Evolutionary conservation across 2,888 invertebrate genomes (phyloP).

Genomic region (Protodeltote pygarga): DNA sequence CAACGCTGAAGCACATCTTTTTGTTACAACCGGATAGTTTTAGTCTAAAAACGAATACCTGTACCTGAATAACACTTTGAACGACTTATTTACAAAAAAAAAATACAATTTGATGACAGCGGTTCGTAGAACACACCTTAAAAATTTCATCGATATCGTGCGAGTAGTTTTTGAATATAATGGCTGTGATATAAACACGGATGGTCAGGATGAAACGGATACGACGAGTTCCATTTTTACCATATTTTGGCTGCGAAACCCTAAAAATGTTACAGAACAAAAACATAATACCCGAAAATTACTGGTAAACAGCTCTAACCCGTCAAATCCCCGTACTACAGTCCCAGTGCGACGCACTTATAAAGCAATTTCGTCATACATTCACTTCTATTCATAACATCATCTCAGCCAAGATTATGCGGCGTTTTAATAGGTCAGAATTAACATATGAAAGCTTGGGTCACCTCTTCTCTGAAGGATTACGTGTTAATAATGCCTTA

Average conservation of each 20-base stretch:
- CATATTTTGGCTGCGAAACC: neutral
- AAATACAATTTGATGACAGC: no score
- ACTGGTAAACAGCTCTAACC: slow-evolving; percentile 14
- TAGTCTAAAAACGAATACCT: no score
- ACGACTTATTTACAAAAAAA: no score
- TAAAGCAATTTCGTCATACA: slow-evolving; percentile 59
- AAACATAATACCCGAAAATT: slow-evolving; percentile 10
- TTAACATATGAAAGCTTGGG: slow-evolving; percentile 79
- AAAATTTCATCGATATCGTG: no score
- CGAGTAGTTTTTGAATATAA: no score
- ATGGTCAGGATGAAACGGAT: no score
- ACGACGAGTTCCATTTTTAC: no score
- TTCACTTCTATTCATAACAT: slow-evolving; percentile 66
- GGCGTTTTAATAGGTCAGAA: slow-evolving; percentile 76
- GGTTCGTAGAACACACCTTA: no score
- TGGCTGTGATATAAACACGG: no score
- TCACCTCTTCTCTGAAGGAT: slow-evolving; percentile 72
- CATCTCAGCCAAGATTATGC: slow-evolving; percentile 66
- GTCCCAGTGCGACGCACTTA: slow-evolving; percentile 33
- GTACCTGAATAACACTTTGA: no score
- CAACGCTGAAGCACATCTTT: no score
- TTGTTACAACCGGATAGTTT: no score
- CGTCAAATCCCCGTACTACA: slow-evolving; percentile 26
- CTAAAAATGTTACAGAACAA: neutral
- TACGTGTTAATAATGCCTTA: slow-evolving; percentile 78